Evolutionary conservation across 37 sponge, comb jelly and placozoan genomes (phyloP), one percentile per base, ranked within the genome.

Genomic region (Diacarnus erythraeanus): DNA sequence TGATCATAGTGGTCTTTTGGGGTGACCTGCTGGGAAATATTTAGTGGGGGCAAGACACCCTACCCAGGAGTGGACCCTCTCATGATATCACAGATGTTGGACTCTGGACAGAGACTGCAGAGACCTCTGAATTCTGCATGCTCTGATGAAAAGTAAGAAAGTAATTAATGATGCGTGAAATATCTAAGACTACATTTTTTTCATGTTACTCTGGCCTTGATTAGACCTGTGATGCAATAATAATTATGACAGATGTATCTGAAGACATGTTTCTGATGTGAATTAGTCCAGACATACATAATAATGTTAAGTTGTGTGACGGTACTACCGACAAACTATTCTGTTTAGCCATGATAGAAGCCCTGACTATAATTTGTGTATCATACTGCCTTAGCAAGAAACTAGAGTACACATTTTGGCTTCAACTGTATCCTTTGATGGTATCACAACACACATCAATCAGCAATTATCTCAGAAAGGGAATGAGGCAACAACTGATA

Each of bases 11-110:
- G 77, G 77, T 77, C 77, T 38, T 77, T 63, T 77, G 77, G 77
- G 39, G 77, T 77, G 77, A 77, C 77, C 23, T 77, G 77, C 34
- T 77, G 77, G 77, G 77, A 77, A 43, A n/a, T 77, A 42, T 77
- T 77, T 64, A 77, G 77, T 77, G 64, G 63, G 25, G 77, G 77
- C 33, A 60, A 39, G 38, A 64, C 77, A 10, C 77, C 77, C 3
- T 77, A 77, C 33, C 77, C 77, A 51, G 77, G 64, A n/a, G 34
- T 77, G 31, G 77, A 63, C 43, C 77, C 77, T 6, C 23, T 38
- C 36, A 5, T n/a, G 42, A 29, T 77, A 18, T 20, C 34, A 34
- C 64, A 61, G n/a, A 64, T 64, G 64, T 42, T 77, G n/a, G 77
- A 77, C 2, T 33, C 63, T 15, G 61, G 36, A n/a, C 42, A 37